These are phyloP conservation scores for Danio rerio DNA, from an alignment of 2,113 vertebrate genomes.

Conservation along the genomic window GRCz12tu NC_133184.1:35560501-35561000, in stretches of 20 bases:
- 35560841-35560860: rapidly evolving
- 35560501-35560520: no score
- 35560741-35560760: conserved; percentile 83
- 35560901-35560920: background rate
- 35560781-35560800: conserved; percentile 83
- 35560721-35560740: conserved; percentile 82
- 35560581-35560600: background rate
- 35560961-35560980: no score
- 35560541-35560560: no score
- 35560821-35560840: conserved; percentile 81
- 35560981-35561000: no score
- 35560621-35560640: background rate
- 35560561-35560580: background rate
- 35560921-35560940: no score
- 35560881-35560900: background rate
- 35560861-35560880: background rate
- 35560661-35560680: conserved; percentile 85
- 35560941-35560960: no score
- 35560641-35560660: background rate
- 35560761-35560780: conserved; percentile 83
- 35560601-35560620: background rate
- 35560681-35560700: conserved; percentile 81
- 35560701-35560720: conserved; percentile 85
- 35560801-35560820: conserved; percentile 83
- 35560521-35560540: no score